phyloP scores from a whole-genome alignment of 2,888 invertebrate genomes.

The Entomobrya multifasciata region DNA sequence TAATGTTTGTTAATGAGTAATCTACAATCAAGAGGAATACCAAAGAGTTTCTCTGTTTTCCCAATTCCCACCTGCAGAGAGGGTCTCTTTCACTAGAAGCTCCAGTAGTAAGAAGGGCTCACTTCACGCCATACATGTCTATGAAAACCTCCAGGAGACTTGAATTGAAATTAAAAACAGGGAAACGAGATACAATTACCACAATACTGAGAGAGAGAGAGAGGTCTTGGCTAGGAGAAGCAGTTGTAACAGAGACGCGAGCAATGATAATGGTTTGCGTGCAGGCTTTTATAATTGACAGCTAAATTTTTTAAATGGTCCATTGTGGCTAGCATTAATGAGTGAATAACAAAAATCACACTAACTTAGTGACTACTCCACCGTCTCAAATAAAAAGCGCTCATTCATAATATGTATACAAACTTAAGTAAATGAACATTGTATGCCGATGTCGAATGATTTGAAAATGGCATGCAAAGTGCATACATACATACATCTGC shows the following conservation, averaged over 20 bases:
- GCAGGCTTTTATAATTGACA: constrained; percentile 72
- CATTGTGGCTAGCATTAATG: constrained; percentile 71
- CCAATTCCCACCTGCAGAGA: constrained; percentile 60
- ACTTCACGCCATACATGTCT: neutral
- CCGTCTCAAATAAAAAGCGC: neutral
- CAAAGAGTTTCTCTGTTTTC: constrained; percentile 40
- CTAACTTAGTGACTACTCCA: constrained; percentile 34
- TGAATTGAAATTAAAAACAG: constrained; percentile 73
- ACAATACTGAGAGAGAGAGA: constrained; percentile 53
- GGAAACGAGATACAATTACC: constrained; percentile 70
- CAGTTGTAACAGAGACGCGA: constrained; percentile 33
- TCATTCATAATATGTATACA: constrained; percentile 25
- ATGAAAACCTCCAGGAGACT: constrained; percentile 60
- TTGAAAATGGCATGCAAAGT: constrained; percentile 60
- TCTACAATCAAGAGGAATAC: constrained; percentile 51
- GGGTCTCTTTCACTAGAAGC: constrained; percentile 40
- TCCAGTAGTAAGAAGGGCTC: constrained; percentile 1
- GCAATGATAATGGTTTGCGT: constrained; percentile 63
- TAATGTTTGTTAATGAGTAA: constrained; percentile 65
- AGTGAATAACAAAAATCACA: constrained; percentile 68
- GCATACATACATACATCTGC: too few species aligned
- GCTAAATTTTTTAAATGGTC: constrained; percentile 73
- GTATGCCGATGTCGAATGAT: constrained; percentile 29
- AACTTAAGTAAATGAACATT: constrained; percentile 19
- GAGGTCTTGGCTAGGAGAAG: constrained; percentile 37